A percentile compares a stretch with the other conserved stretches of the same genome.
These are phyloP conservation scores for Oncorhynchus gorbuscha DNA, from an alignment of 2,113 vertebrate species.

Conservation along the genomic window DNA sequence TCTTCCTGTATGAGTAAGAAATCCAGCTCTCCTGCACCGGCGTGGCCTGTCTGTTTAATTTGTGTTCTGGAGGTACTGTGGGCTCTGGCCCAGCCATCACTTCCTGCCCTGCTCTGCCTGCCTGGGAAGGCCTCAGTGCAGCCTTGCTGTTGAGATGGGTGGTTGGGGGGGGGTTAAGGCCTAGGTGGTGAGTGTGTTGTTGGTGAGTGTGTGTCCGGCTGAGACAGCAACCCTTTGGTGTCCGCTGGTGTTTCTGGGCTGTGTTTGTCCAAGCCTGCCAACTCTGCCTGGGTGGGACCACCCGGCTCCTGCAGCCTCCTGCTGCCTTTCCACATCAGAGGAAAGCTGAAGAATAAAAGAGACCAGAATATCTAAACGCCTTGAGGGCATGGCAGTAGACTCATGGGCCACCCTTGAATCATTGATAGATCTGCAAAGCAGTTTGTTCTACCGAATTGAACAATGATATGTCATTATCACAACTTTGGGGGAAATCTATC, in stretches of 20 bases:
- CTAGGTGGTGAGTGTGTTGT: constrained; percentile 15
- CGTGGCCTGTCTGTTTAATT: constrained; percentile 39
- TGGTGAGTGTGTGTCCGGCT: neutral
- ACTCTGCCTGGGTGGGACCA: constrained; percentile 59
- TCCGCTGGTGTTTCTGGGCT: neutral
- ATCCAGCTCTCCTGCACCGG: constrained; percentile 34
- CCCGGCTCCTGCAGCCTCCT: constrained; percentile 22
- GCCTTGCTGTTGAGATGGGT: constrained; percentile 11
- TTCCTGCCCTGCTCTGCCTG: constrained; percentile 2
- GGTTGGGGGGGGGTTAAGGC: neutral
- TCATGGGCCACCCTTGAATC: constrained; percentile 76
- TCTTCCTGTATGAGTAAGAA: constrained; percentile 68
- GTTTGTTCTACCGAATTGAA: constrained; percentile 99
- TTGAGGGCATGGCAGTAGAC: constrained; percentile 64
- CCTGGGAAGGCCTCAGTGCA: constrained; percentile 11
- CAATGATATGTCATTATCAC: constrained; percentile 99
- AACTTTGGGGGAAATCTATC: constrained; percentile 99
- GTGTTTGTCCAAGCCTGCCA: constrained; percentile 52
- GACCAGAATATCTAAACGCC: neutral
- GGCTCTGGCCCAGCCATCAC: constrained; percentile 39
- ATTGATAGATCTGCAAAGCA: constrained; percentile 98
- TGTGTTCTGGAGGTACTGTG: constrained; percentile 49
- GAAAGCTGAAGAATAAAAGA: neutral
- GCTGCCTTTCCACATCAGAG: constrained; percentile 58
- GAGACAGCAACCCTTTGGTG: neutral